Evolutionary conservation across 2,113 vertebrate species (phyloP), one percentile per base, ranked within the genome.

Genomic region (Sinocyclocheilus anshuiensis): DNA sequence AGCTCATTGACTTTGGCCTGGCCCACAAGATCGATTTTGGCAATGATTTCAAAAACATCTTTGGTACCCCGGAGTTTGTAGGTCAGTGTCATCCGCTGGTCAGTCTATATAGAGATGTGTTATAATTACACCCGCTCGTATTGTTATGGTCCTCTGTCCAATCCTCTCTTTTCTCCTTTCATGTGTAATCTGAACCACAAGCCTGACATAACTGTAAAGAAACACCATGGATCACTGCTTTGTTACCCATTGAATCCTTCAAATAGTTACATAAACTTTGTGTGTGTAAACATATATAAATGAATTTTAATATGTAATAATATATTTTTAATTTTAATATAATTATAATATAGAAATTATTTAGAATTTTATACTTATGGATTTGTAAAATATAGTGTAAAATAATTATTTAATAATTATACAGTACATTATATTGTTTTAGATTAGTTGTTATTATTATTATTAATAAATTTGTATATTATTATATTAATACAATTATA

Each of bases 21-120:
- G 98, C 98, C 2, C 98, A 99, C 93, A 99, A 98, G 95, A 99
- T 99, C 57, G 97, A 99, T 90, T 98, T 98, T 86, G 96, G 97
- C 91, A 98, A 98, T 91, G 98, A 99, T 92, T 99, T 99, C 91
- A 99, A 99, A 93, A 99, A 99, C 93, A 99, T 99, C 89, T 99
- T 99, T 8, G 98, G 98, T 85, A 99, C 98, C 0, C 97, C 98
- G 3, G 98, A 99, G 89, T 99, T 99, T 94, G 98, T 99, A 87
- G 98, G 98, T 99, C 90, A 95, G 97, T 95, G 72, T 90, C 50
- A 72, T 72, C 81, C 48, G 22, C 69, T 29, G 29, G 42, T 5
- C 50, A 39, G 77, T 45, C 33, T 18, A 16, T 18, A 16, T 15
- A 15, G 2, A 18, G 57, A 26, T 72, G 18, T 79, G 33, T 29